phyloP scores from a whole-genome alignment of 1,140 invertebrate species.

The roundworm (Caenorhabditis elegans) region WBcel235 BX284603.4:4178501-4179000 shows the following conservation, averaged over 20 bases:
- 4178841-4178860: too few relatives aligned
- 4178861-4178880: too few relatives aligned
- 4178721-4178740: neutral
- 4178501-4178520: constrained; percentile 81
- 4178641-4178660: constrained; percentile 33
- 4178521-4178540: constrained; percentile 74
- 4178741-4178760: too few relatives aligned
- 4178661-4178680: neutral
- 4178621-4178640: constrained; percentile 46
- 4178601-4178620: constrained; percentile 44
- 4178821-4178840: too few relatives aligned
- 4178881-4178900: too few relatives aligned
- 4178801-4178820: too few relatives aligned
- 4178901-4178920: neutral
- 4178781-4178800: too few relatives aligned
- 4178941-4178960: too few relatives aligned
- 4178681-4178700: neutral
- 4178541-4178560: constrained; percentile 92
- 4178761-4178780: too few relatives aligned
- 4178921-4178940: too few relatives aligned
- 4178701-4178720: neutral
- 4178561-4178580: constrained; percentile 84
- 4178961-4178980: too few relatives aligned
- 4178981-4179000: too few relatives aligned
- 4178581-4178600: constrained; percentile 78